phyloP scores from a whole-genome alignment of 2,888 invertebrate species.

The Anoplius nigerrimus region DNA sequence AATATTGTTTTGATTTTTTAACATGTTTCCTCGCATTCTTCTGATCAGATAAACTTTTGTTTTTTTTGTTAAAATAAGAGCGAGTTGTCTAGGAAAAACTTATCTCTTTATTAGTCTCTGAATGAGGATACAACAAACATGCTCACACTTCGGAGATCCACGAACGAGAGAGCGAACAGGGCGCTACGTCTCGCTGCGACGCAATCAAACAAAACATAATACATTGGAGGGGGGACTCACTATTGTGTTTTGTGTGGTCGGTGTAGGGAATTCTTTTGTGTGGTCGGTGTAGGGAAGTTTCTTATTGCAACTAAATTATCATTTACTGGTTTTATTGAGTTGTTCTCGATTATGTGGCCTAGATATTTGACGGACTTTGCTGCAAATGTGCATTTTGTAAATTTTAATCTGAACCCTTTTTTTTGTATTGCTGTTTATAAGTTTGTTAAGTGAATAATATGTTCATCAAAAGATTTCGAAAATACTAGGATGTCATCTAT shows the following conservation, averaged over 20 bases:
- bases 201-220: no score
- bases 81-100: no score
- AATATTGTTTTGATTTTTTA: conserved; percentile 1
- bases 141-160: no score
- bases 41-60: no score
- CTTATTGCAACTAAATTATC: conserved; percentile 36
- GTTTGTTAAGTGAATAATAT: conserved; percentile 31
- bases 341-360: conserved; percentile 34
- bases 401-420: conserved; percentile 41
- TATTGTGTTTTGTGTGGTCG: no score
- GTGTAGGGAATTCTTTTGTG: conserved; percentile 29
- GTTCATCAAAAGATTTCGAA: conserved; percentile 38
- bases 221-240: no score
- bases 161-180: no score
- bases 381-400: conserved; percentile 42
- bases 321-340: conserved; percentile 39
- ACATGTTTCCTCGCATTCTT: neutral
- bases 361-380: conserved; percentile 36
- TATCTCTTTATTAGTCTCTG: no score
- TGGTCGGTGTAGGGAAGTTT: conserved; percentile 32
- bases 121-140: no score
- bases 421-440: conserved; percentile 33
- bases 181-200: no score
- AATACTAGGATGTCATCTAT: no score
- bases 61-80: no score